Conservation (phyloP, 2,113 vertebrate genomes). For the Cervus canadensis region DNA sequence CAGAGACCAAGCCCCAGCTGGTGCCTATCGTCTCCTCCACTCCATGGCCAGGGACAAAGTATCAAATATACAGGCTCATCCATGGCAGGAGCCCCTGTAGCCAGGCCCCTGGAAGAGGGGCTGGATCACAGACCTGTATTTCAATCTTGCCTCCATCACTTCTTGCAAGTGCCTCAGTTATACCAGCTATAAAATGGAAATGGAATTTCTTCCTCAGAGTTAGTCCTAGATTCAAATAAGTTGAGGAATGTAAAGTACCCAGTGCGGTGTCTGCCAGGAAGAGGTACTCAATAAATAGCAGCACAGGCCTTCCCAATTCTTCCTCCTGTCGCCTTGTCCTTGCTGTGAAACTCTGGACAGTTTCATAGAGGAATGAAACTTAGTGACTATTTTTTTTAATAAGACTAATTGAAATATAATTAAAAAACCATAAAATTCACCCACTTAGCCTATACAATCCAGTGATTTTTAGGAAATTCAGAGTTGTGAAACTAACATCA, state of each 20-base stretch:
- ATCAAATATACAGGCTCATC: neutral
- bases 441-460: neutral
- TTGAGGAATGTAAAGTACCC: neutral
- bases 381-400: neutral
- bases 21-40: neutral
- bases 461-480: neutral
- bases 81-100: neutral
- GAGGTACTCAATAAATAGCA: neutral
- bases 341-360: neutral
- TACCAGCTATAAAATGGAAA: neutral
- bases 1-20: neutral
- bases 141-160: neutral
- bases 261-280: neutral
- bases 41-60: neutral
- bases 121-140: neutral
- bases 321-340: neutral
- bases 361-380: neutral
- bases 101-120: neutral
- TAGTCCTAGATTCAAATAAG: neutral
- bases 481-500: neutral
- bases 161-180: neutral
- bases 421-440: neutral
- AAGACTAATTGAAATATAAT: constrained; percentile 12
- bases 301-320: neutral
- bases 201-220: neutral